A percentile compares a stretch with the other conserved stretches of the same genome.
Conservation (phyloP, 2,113 vertebrate genomes). For the Nesospiza acunhae region DNA sequence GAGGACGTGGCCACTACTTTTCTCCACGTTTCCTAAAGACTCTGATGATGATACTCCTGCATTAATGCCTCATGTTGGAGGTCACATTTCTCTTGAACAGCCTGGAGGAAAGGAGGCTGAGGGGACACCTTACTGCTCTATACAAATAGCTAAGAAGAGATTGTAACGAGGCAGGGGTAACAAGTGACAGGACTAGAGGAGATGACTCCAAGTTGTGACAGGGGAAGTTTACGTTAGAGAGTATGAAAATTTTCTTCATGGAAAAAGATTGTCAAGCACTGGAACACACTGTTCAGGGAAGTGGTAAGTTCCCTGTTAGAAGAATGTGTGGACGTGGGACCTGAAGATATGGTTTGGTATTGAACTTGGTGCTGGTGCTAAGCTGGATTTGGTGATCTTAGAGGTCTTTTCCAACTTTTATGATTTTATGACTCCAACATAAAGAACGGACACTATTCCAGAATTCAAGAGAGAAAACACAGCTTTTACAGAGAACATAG, state of each 20-base stretch:
- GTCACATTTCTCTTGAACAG: neutral
- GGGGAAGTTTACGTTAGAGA: neutral
- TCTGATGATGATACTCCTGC: neutral
- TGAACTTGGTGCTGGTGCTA: neutral
- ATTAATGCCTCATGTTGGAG: neutral
- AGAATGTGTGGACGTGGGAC: too few relatives aligned
- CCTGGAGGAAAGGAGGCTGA: neutral
- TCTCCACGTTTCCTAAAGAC: neutral
- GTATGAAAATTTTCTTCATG: neutral
- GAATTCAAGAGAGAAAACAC: neutral
- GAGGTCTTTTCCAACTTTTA: neutral
- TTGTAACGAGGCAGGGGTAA: rapidly evolving
- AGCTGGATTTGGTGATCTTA: neutral
- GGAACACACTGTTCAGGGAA: neutral
- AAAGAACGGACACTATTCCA: neutral
- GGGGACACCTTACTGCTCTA: neutral
- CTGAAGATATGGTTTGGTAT: neutral
- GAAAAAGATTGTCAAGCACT: neutral
- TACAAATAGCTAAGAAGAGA: neutral
- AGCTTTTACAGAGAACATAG: neutral
- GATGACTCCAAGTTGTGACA: neutral
- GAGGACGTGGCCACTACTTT: neutral
- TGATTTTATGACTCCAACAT: neutral
- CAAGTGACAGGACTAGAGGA: neutral
- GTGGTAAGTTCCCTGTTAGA: neutral